These are phyloP conservation scores for Ciconia stormi DNA, from an alignment of 2,113 vertebrate genomes.

Conservation along the genomic window DNA sequence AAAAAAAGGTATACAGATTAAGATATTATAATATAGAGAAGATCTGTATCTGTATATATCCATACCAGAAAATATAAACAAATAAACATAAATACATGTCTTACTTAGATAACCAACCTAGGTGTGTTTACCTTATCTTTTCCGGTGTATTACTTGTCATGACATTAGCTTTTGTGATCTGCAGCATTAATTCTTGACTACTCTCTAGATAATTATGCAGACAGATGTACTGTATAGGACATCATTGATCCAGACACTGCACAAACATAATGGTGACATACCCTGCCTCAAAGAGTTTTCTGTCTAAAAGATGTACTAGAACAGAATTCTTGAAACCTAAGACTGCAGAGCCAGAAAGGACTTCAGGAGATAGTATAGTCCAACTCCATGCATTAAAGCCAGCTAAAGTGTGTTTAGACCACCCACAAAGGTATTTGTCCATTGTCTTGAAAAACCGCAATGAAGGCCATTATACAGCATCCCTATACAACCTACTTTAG, in stretches of 20 bases:
- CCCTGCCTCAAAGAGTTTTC: background rate
- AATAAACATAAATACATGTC: background rate
- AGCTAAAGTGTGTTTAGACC: background rate
- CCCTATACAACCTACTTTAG: background rate
- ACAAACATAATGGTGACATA: background rate
- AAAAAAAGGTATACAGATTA: background rate
- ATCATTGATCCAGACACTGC: background rate
- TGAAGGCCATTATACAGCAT: background rate
- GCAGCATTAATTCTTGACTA: background rate
- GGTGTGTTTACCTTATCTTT: background rate
- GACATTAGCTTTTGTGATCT: background rate
- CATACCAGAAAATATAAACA: background rate
- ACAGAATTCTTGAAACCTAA: background rate
- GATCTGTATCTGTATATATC: background rate
- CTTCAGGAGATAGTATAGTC: background rate
- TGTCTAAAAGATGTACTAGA: background rate
- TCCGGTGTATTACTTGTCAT: background rate
- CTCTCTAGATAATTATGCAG: background rate
- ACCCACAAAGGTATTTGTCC: background rate
- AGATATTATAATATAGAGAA: background rate
- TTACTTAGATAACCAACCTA: background rate
- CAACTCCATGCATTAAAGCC: background rate
- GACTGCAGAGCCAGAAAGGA: background rate
- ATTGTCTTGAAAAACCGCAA: background rate
- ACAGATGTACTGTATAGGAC: background rate